Evolutionary conservation across 2,113 vertebrate genomes (phyloP), one percentile per base, ranked within the genome.

Genomic region (Athene noctua): DNA sequence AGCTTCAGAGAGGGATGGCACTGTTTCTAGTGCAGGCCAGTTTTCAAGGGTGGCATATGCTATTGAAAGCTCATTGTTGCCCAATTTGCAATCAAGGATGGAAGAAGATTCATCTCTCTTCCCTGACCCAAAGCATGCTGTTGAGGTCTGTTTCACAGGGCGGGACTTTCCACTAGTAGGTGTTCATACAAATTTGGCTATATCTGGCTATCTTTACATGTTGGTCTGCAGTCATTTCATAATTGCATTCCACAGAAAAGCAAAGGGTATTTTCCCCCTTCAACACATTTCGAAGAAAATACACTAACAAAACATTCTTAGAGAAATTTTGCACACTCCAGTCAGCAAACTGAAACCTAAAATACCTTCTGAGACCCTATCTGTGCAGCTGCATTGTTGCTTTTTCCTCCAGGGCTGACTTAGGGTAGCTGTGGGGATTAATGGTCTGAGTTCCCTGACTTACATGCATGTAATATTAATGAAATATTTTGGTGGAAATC

Each of bases 401-500:
- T 90, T 87, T 95, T 78, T 95, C 86, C 92, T 91, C 61, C 58
- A 62, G 54, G 38, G 51, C 80, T 95, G 67, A 80, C 38, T 80
- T 73, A 32, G 92, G 32, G 42, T 95, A 82, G 81, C 66, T 73
- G 42, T 34, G 81, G 67, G 96, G 91, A 95, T 95, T 97, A 96
- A 71, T 44, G 77, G 78, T 82, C 85, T 89, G 77, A 94, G 66
- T 94, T 94, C 44, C 80, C 49, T 83, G 89, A 82, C 38, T 91
- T 77, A 36, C 46, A 62, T 77, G 91, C 78, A 54, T 97, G 86
- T 91, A 94, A 74, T 80, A 83, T 66, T 90, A 91, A 96, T 63
- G 87, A 94, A 95, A 94, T 88, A 94, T 96, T 97, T 96, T 68
- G 74, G 87, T 96, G 71, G n/a, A 97, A 95, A 95, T 71, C 80